phyloP scores from a whole-genome alignment of 2,797 vertebrate species.

The Protonibea diacanthus region DNA sequence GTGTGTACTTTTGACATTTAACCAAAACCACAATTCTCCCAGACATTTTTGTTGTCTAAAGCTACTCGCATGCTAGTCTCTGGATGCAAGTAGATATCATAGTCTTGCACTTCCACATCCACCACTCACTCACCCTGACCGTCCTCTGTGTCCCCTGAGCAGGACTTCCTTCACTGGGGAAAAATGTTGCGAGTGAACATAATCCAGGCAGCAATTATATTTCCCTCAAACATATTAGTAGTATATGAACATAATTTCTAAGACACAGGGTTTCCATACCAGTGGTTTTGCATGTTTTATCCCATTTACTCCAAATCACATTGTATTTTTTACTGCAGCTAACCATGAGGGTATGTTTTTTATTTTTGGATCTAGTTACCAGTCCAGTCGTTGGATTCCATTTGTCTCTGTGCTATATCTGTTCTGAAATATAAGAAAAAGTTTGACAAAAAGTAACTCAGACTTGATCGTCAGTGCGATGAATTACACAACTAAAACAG shows the following conservation, averaged over 20 bases:
- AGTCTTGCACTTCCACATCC: conserved; percentile 4
- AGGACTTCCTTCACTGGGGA: background rate
- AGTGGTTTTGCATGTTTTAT: conserved; percentile 9
- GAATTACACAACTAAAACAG: background rate
- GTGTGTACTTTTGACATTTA: background rate
- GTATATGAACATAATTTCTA: conserved; percentile 6
- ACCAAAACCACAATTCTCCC: conserved; percentile 23
- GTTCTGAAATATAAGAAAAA: background rate
- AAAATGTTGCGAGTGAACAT: conserved; percentile 10
- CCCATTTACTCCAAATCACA: conserved; percentile 9
- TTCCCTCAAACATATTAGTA: conserved; percentile 8
- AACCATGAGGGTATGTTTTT: conserved; percentile 5
- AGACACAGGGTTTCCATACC: background rate
- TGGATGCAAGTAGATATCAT: background rate
- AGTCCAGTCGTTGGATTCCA: conserved; percentile 1
- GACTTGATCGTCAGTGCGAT: background rate
- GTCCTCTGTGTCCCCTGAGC: background rate
- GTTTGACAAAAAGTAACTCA: background rate
- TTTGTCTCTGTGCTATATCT: background rate
- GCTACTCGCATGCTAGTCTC: background rate
- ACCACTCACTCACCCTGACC: background rate
- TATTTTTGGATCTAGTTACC: background rate
- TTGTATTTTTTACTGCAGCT: background rate
- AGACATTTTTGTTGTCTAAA: conserved; percentile 5
- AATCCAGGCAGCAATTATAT: conserved; percentile 30